These are phyloP conservation scores for Lissonota sp. DNA, from an alignment of 2,888 invertebrate species.

Conservation along the genomic window DNA sequence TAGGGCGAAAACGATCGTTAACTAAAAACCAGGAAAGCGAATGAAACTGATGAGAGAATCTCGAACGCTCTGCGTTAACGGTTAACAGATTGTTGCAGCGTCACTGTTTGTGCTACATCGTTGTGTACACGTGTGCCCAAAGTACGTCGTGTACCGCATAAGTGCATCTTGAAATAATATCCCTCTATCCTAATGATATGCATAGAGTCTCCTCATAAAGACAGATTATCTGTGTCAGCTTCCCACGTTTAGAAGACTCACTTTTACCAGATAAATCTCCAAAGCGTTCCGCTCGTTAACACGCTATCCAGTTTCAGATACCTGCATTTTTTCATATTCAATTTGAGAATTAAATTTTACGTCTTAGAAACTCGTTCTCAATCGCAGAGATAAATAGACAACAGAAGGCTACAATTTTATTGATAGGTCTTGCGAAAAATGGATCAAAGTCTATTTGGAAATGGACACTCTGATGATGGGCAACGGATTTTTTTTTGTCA, in stretches of 20 bases:
- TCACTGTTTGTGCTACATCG: slow-evolving; percentile 39
- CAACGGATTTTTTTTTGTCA: too few relatives aligned
- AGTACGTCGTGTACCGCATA: neutral
- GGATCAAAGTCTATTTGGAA: too few relatives aligned
- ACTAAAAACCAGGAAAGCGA: slow-evolving; percentile 37
- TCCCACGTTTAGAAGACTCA: neutral
- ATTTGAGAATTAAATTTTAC: too few relatives aligned
- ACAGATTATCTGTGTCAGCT: neutral
- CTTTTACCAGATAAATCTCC: too few relatives aligned
- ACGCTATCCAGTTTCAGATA: too few relatives aligned
- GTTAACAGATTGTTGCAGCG: slow-evolving; percentile 27
- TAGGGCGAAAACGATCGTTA: slow-evolving; percentile 39
- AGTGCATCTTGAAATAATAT: slow-evolving; percentile 11
- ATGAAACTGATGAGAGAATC: slow-evolving; percentile 29
- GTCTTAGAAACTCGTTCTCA: too few relatives aligned
- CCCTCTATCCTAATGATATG: slow-evolving; percentile 4
- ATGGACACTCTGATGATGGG: too few relatives aligned
- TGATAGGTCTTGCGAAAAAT: too few relatives aligned
- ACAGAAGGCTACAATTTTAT: too few relatives aligned
- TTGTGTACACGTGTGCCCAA: neutral
- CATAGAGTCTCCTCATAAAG: neutral
- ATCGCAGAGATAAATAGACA: too few relatives aligned
- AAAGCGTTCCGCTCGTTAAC: too few relatives aligned
- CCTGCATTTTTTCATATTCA: too few relatives aligned
- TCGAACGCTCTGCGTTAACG: slow-evolving; percentile 13